These are phyloP conservation scores for Astropecten irregularis DNA, from an alignment of 53 echinoderm and acorn worm genomes.

Conservation along the genomic window DNA sequence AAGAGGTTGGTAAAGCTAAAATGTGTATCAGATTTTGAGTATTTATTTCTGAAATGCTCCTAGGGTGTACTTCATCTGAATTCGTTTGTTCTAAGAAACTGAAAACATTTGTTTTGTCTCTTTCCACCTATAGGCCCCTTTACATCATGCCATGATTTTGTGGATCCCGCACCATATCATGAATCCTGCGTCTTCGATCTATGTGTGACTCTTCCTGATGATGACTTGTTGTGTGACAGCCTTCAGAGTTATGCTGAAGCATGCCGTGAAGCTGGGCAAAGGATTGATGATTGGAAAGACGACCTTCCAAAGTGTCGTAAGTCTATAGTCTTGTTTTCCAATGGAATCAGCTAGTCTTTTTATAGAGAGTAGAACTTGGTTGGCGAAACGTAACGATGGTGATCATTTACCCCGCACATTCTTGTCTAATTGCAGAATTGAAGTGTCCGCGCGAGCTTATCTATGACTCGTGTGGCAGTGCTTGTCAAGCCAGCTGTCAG, in stretches of 20 bases:
- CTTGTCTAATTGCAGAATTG: neutral
- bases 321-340: conserved; percentile 2
- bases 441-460: conserved; percentile 55
- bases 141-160: conserved; percentile 65
- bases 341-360: too few species aligned
- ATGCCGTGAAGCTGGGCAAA: conserved; percentile 64
- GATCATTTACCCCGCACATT: too few species aligned
- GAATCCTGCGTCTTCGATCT: conserved; percentile 74
- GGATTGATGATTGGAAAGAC: conserved; percentile 70
- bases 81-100: too few species aligned
- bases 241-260: conserved; percentile 65
- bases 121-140: conserved; percentile 89
- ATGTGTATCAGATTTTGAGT: too few species aligned
- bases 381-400: too few species aligned
- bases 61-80: too few species aligned
- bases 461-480: conserved; percentile 66
- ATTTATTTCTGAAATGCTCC: too few species aligned
- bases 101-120: too few species aligned
- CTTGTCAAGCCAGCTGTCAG: conserved; percentile 80
- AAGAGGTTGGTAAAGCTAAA: conserved; percentile 14
- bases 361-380: too few species aligned
- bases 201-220: conserved; percentile 72
- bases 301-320: conserved; percentile 67
- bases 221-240: conserved; percentile 73
- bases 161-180: conserved; percentile 64